Evolutionary conservation across 2,797 vertebrate genomes (phyloP), one percentile per base, ranked within the genome.

Genomic region (Microctenopoma steveboyesi): DNA sequence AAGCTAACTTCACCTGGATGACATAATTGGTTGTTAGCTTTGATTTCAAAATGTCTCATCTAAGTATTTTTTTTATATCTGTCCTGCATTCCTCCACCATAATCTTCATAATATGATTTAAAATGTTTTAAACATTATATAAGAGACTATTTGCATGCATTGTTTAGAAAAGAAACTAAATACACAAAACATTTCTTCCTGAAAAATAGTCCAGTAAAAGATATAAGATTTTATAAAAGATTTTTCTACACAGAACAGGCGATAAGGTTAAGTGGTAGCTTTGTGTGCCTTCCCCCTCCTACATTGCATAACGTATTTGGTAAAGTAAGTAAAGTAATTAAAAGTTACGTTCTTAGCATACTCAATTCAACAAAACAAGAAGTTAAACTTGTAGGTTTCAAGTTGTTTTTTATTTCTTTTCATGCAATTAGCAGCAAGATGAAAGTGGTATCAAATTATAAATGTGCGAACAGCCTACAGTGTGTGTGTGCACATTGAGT

Each of bases 241-340:
- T 47, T 18, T 18, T 18, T 5, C n/a, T 9, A 43, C 43, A 45
- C 43, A 2, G 42, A 30, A 43, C 43, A 15, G 37, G 5, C 12
- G n/a, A n/a, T 1, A 2, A n/a, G 46, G 35, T 33, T n/a, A 12
- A 55, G 39, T 6, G 53, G 16, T n/a, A 47, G 39, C 8, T 28
- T 18, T 4, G 30, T 25, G 18, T 12, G 2, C 22, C 55, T 2
- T 2, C 30, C 3, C 3, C 1, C 10, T 43, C 18, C 47, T 15
- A 35, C 16, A 16, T 54, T 70, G 9, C 43, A 51, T 49, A 64
- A 69, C 28, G 13, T 15, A 57, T 43, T 13, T 50, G 46, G 6
- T 37, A 37, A 37, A 37, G 27, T 33, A 28, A 27, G 6, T 35
- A 5, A 50, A 64, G 33, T 47, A 4, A 51, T 25, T 25, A 27